phyloP scores from a whole-genome alignment of 1,140 invertebrate species.

The Anagrus nilaparvatae region DNA sequence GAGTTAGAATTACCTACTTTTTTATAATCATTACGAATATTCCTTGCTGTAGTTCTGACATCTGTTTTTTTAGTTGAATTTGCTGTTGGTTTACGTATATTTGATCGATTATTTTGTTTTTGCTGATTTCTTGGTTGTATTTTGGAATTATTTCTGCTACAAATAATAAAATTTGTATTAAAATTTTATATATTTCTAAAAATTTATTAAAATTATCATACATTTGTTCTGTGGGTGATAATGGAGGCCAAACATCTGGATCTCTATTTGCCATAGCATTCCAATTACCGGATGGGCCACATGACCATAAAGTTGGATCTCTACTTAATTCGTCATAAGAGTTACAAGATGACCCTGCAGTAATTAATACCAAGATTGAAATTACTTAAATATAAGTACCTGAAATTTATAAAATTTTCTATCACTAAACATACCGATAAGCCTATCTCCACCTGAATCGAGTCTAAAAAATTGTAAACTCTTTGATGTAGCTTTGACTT shows the following conservation, averaged over 20 bases:
- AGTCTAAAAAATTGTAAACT: constrained; percentile 56
- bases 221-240: constrained; percentile 67
- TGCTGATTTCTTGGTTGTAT: constrained; percentile 36
- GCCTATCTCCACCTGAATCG: constrained; percentile 44
- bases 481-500: constrained; percentile 71
- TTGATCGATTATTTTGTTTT: constrained; percentile 36
- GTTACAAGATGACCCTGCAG: constrained; percentile 28
- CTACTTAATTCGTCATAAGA: constrained; percentile 54
- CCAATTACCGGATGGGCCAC: constrained; percentile 34
- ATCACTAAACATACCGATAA: constrained; percentile 28
- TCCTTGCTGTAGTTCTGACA: constrained; percentile 32
- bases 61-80: constrained; percentile 29
- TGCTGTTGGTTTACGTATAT: constrained; percentile 34
- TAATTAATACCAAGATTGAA: neutral
- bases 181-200: constrained; percentile 2
- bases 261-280: constrained; percentile 67
- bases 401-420: too few species aligned
- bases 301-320: constrained; percentile 38
- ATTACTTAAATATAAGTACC: too few species aligned
- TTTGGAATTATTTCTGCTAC: constrained; percentile 26
- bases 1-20: constrained; percentile 28
- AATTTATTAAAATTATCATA: constrained; percentile 13
- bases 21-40: constrained; percentile 44
- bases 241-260: constrained; percentile 85
- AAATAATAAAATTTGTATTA: neutral